These are phyloP conservation scores for Rhopalosiphum maidis DNA, from an alignment of 1,140 invertebrate genomes.

Conservation along the genomic window DNA sequence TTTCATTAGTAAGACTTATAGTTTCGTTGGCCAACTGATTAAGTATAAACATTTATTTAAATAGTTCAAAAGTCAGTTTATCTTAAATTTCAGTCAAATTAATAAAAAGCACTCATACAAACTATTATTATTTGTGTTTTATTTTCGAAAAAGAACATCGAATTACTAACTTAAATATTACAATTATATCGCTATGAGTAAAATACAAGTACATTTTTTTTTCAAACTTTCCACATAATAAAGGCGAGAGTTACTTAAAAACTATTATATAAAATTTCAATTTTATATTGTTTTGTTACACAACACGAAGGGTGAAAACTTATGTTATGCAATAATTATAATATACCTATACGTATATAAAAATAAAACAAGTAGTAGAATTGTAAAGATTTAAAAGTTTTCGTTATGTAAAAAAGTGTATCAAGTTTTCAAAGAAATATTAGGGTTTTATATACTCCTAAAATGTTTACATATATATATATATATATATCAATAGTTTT, in stretches of 20 bases:
- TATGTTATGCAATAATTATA: constrained; percentile 29
- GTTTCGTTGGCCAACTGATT: background rate
- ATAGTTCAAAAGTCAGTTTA: background rate
- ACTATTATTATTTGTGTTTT: background rate
- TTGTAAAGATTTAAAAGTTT: constrained; percentile 27
- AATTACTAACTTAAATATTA: background rate
- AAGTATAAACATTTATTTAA: background rate
- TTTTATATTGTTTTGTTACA: background rate
- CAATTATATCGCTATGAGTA: background rate
- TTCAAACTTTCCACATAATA: background rate
- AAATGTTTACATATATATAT: background rate
- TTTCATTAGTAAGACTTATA: background rate
- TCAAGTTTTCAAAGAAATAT: background rate
- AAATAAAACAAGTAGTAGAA: background rate
- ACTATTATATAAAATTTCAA: background rate
- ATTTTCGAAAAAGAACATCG: background rate
- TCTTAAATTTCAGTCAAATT: background rate
- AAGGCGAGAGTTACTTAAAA: background rate
- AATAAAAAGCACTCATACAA: background rate
- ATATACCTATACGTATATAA: background rate
- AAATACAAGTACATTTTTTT: background rate
- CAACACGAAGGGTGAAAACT: constrained; percentile 24
- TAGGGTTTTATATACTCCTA: background rate
- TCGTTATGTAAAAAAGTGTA: background rate
- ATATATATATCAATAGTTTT: background rate